Evolutionary conservation across 2,797 vertebrate species (phyloP), one percentile per base, ranked within the genome.

Genomic region (Acomys russatus): DNA sequence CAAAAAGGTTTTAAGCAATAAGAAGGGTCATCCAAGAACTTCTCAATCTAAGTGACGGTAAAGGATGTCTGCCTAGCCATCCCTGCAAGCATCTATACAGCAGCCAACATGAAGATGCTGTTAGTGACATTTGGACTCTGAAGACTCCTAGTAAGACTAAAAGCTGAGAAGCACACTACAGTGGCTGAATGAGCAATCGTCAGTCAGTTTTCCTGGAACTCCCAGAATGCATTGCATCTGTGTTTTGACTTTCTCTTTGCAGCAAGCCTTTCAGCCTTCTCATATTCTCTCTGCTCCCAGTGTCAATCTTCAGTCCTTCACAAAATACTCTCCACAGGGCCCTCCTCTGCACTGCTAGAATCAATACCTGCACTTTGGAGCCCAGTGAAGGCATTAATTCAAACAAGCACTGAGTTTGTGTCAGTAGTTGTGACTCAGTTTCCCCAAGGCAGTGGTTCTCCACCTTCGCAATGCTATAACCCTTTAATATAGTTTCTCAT

Each of bases 181-280:
- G 59, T 8, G 38, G 73, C 95, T 91, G 84, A 96, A 17, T 94
- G 73, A 68, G 87, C 79, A 66, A 25, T 11, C 91, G 49, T 88
- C 6, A 79, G 87, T 78, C 74, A 18, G 76, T 80, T 51, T 93
- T 97, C 79, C 71, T 77, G 85, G 90, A 96, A 95, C 92, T 89
- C 68, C 68, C 44, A 91, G 64, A 91, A 94, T 66, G 80, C 84
- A 30, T 87, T 95, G 73, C 63, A 30, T 68, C 44, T 68, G 70
- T 61, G 18, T 92, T 89, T 86, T 93, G 51, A 73, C 63, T 92
- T 91, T 92, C 70, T 18, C 30, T 92, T 38, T 77, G 25, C 56
- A 85, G 56, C 20, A 70, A 90, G 56, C 49, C 80, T 83, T 77
- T 59, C 18, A 77, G 92, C 61, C 56, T 90, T 54, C 88, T 51